Base-by-base conservation (phyloP, 2,113 vertebrate species). In the Ophthalmolycus amberensis region DNA sequence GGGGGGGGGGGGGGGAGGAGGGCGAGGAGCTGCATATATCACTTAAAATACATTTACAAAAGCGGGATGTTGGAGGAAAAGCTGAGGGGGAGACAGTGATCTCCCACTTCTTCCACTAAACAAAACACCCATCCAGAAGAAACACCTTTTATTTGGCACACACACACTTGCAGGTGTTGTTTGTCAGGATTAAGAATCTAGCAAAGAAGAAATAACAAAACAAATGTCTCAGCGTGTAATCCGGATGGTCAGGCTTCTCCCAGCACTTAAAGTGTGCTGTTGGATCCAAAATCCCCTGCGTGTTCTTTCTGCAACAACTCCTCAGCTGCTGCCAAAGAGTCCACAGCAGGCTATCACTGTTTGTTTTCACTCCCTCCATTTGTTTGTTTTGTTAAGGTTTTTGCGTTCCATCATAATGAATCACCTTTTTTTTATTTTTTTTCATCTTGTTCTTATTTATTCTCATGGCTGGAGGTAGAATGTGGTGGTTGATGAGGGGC, bases 371-470 rank as follows among this genome's bases (percentile, higher is more conserved):
- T 77, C 72, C 83, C 80, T 83, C 84, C 70, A 90, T 91, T 93
- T 94, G 91, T 94, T 95, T 94, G 93, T 93, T 94, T 94, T 93
- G 88, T 90, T 92, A 92, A 93, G 90, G 92, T 59, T 92, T 93
- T 94, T 88, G 80, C 91, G 90, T 81, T 92, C 93, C 89, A 89
- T 95, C 92, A 94, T 94, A 94, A 95, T 93, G 90, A 95, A 94
- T 94, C 91, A 94, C 89, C 80, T 91, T 88, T 86, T 85, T 94
- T 90, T 89, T n/a, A n/a, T 79, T 91, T 87, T 86, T 85, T 93
- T 93, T 90, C 91, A 92, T 92, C 85, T 91, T 86, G 91, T 94
- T 93, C 93, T 95, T 94, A 94, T 94, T 94, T 94, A 93, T 94
- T 93, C 91, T 91, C 86, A 84, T 94, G 86, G 92, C 94, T 92